phyloP scores from a whole-genome alignment of 2,888 invertebrate species.

The Archips crataeganus region DNA sequence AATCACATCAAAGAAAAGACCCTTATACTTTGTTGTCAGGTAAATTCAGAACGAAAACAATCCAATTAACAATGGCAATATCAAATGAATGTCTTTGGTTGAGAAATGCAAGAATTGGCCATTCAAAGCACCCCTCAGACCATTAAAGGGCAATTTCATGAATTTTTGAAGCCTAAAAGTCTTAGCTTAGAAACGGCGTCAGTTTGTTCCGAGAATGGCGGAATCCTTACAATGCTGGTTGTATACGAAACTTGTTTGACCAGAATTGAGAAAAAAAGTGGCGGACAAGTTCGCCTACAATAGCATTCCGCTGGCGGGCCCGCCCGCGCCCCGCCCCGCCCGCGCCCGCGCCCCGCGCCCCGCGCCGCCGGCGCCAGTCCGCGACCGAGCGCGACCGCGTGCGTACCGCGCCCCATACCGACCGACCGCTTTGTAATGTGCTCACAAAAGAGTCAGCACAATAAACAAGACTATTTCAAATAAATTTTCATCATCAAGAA shows the following conservation, averaged over 20 bases:
- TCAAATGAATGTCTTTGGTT: neutral
- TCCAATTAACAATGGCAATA: neutral
- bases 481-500: conserved; percentile 48
- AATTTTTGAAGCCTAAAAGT: conserved; percentile 36
- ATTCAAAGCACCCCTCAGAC: conserved; percentile 22
- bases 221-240: conserved; percentile 86
- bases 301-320: conserved; percentile 78
- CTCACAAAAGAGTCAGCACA: conserved; percentile 56
- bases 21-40: neutral
- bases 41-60: neutral
- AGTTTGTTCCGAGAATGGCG: conserved; percentile 80
- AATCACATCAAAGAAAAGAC: neutral
- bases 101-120: conserved; percentile 13
- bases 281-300: conserved; percentile 85
- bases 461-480: conserved; percentile 63
- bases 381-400: conserved; percentile 74
- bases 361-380: conserved; percentile 61
- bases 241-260: conserved; percentile 86
- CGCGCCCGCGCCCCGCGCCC: conserved; percentile 53
- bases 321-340: conserved; percentile 72
- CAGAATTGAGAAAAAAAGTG: conserved; percentile 83
- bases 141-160: conserved; percentile 27
- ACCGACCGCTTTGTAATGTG: conserved; percentile 52
- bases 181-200: conserved; percentile 76
- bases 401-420: conserved; percentile 53